These are phyloP conservation scores for Syngnathus floridae DNA, from an alignment of 2,113 vertebrate genomes.

Conservation along the genomic window DNA sequence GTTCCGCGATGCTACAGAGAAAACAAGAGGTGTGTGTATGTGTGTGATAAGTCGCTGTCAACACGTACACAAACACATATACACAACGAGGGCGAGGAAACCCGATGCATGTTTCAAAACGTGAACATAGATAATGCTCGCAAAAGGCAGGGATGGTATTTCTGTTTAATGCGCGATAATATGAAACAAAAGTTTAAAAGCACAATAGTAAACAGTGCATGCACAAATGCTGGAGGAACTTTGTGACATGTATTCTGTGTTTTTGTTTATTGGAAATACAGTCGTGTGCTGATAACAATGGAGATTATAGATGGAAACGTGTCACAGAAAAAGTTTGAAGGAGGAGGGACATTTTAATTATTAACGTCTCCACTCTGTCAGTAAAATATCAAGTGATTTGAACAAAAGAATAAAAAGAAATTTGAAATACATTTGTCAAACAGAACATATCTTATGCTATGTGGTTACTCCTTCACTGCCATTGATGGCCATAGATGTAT, in stretches of 20 bases:
- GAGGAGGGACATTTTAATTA: too few species aligned
- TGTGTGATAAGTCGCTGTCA: conserved; percentile 52
- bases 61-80: conserved; percentile 24
- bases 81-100: conserved; percentile 23
- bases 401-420: too few species aligned
- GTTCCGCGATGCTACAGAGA: conserved; percentile 58
- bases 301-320: neutral
- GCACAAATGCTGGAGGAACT: neutral
- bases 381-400: too few species aligned
- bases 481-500: too few species aligned
- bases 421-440: too few species aligned
- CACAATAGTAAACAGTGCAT: conserved; percentile 33
- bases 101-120: conserved; percentile 36
- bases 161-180: conserved; percentile 56
- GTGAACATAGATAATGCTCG: conserved; percentile 41
- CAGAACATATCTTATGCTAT: too few species aligned
- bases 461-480: too few species aligned
- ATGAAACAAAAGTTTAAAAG: conserved; percentile 37
- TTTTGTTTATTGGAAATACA: neutral
- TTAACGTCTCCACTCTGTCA: too few species aligned
- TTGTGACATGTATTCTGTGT: conserved; percentile 7
- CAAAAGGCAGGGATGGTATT: conserved; percentile 46
- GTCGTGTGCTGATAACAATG: neutral
- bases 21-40: conserved; percentile 62
- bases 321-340: neutral